Evolutionary conservation across 2,888 invertebrate genomes (phyloP).

Genomic region (Timema cristinae): DNA sequence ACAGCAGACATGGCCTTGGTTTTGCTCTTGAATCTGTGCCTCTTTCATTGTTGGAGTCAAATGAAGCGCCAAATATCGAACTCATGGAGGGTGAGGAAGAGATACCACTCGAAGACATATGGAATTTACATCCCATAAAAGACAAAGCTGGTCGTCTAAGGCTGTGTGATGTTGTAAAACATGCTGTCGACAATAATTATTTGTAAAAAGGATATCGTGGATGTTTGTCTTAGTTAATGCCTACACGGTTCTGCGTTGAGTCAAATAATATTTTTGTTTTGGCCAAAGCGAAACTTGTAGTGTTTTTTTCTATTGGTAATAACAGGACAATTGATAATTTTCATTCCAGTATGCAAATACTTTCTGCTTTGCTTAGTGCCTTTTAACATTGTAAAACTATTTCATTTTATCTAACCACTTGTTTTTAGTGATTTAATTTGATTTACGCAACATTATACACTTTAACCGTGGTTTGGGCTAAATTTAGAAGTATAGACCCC

Average conservation of each 20-base stretch:
- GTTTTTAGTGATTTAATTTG: too few relatives aligned
- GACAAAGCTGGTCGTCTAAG: conserved; percentile 55
- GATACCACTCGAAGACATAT: conserved; percentile 59
- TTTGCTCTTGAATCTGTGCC: conserved; percentile 59
- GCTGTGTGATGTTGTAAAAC: conserved; percentile 60
- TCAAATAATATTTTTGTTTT: not conserved
- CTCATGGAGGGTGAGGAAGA: conserved; percentile 52
- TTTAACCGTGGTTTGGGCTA: too few relatives aligned
- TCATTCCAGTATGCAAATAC: too few relatives aligned
- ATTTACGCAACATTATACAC: too few relatives aligned
- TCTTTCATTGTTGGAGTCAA: conserved; percentile 53
- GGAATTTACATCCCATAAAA: conserved; percentile 59
- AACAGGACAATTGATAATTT: too few relatives aligned
- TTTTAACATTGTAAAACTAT: too few relatives aligned
- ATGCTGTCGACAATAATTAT: conserved; percentile 60
- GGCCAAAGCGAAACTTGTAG: too few relatives aligned
- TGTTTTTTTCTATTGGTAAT: too few relatives aligned
- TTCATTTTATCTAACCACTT: too few relatives aligned
- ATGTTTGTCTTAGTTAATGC: not conserved
- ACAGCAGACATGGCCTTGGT: conserved; percentile 54
- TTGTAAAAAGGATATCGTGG: conserved; percentile 42
- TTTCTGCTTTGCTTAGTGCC: too few relatives aligned
- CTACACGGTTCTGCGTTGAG: not conserved
- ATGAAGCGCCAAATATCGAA: conserved; percentile 56
- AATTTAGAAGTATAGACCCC: too few relatives aligned